Conservation (phyloP, 2,113 vertebrate species). For the Neotoma lepida region DNA sequence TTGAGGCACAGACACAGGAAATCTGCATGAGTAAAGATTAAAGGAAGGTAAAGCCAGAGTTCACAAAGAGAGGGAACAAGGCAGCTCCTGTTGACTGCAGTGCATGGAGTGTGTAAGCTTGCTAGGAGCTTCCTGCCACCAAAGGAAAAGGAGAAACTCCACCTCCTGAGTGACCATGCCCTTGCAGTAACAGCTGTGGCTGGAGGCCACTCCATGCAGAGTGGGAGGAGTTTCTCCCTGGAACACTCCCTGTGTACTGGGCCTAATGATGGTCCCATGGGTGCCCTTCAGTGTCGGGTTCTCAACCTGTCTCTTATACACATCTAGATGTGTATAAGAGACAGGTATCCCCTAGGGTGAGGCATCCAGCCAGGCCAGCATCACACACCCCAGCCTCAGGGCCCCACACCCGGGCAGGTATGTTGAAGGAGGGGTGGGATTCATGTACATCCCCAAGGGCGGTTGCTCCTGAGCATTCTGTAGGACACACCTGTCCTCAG, state of each 20-base stretch:
- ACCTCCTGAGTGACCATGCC: neutral
- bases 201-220: neutral
- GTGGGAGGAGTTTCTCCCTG: neutral
- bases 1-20: fast-evolving
- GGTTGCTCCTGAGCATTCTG: too few relatives aligned
- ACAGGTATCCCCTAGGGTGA: too few relatives aligned
- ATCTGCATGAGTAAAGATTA: fast-evolving
- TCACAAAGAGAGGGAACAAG: fast-evolving
- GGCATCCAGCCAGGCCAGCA: neutral
- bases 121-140: conserved; percentile 33
- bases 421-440: fast-evolving
- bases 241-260: neutral
- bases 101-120: fast-evolving
- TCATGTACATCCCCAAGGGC: fast-evolving
- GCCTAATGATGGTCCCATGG: neutral
- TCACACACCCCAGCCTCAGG: neutral
- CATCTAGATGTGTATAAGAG: too few relatives aligned
- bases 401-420: fast-evolving
- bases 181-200: neutral
- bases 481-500: fast-evolving
- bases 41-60: neutral
- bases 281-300: too few relatives aligned
- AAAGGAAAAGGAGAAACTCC: neutral
- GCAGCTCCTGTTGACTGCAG: neutral
- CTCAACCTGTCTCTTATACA: too few relatives aligned